A percentile compares a stretch with the other conserved stretches of the same genome.
phyloP scores from a whole-genome alignment of 2,113 vertebrate genomes.

The Copsychus sechellarum region DNA sequence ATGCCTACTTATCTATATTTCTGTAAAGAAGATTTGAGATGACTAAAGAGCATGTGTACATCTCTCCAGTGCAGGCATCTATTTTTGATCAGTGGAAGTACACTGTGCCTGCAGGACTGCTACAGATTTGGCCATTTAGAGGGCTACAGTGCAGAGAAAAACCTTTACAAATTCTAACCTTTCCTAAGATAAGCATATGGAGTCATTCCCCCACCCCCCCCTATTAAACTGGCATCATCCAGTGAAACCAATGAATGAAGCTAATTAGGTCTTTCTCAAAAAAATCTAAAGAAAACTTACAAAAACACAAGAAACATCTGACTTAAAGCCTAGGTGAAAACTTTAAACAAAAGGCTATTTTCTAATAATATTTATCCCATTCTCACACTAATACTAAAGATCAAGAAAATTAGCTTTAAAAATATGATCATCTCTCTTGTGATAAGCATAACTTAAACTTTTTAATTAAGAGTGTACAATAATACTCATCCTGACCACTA shows the following conservation, averaged over 20 bases:
- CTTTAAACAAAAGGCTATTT: background rate
- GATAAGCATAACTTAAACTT: background rate
- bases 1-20: background rate
- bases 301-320: background rate
- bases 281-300: background rate
- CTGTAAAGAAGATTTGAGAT: background rate
- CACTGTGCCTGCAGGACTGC: background rate
- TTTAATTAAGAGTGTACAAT: background rate
- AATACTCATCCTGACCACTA: background rate
- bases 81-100: background rate
- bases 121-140: background rate
- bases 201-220: background rate
- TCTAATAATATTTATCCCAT: background rate
- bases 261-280: background rate
- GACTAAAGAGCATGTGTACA: background rate
- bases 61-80: background rate
- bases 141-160: background rate
- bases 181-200: background rate
- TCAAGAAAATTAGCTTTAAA: background rate
- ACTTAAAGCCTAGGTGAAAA: background rate
- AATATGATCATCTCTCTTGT: background rate
- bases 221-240: background rate
- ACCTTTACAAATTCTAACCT: background rate
- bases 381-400: background rate
- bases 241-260: background rate